Evolutionary conservation across 2,888 invertebrate species (phyloP).

Genomic region (Heterodera filipjevi): DNA sequence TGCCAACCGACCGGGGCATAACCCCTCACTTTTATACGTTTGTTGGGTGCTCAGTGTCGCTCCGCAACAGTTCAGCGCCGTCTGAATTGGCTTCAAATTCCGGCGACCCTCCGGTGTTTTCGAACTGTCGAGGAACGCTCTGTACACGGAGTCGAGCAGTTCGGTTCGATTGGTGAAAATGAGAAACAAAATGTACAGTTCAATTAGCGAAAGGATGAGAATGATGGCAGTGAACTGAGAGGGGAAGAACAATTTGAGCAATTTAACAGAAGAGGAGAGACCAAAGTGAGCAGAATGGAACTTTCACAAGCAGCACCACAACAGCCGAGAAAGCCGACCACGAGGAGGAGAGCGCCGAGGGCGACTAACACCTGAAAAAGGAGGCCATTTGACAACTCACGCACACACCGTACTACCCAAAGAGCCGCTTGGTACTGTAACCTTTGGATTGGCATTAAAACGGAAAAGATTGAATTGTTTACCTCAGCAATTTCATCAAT

Average conservation of each 20-base stretch:
- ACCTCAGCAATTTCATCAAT: conserved; percentile 56
- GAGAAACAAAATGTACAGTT: conserved; percentile 54
- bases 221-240: conserved; percentile 58
- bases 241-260: neutral
- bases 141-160: conserved; percentile 51
- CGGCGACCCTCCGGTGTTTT: conserved; percentile 40
- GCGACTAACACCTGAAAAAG: conserved; percentile 62
- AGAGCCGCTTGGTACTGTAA: conserved; percentile 57
- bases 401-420: conserved; percentile 11
- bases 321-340: conserved; percentile 63
- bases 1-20: conserved; percentile 40
- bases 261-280: conserved; percentile 28
- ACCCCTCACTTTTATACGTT: conserved; percentile 44
- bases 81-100: conserved; percentile 58
- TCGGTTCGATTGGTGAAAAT: conserved; percentile 53
- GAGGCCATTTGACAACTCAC: neutral
- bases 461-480: conserved; percentile 28
- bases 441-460: neutral
- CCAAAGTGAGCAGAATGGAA: conserved; percentile 54
- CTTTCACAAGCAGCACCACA: conserved; percentile 62
- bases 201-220: conserved; percentile 52
- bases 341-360: conserved; percentile 59
- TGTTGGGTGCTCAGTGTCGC: conserved; percentile 51
- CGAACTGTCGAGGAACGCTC: conserved; percentile 51
- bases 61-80: conserved; percentile 59